These are phyloP conservation scores for Panagrolaimus sp. DNA, from an alignment of 1,140 invertebrate species.

Conservation along the genomic window DNA sequence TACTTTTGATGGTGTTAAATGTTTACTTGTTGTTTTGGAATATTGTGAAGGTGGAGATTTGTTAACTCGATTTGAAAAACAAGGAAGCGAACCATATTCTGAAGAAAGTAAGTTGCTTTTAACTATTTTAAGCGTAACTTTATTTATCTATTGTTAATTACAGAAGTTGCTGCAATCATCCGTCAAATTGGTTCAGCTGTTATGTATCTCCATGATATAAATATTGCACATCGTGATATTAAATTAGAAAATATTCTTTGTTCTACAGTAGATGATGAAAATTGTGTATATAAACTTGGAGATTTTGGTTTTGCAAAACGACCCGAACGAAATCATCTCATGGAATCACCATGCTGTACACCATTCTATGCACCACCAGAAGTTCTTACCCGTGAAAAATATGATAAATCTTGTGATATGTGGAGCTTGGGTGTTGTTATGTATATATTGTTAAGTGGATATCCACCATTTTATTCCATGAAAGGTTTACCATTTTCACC, in stretches of 20 bases:
- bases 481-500: constrained; percentile 90
- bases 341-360: constrained; percentile 94
- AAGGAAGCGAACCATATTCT: constrained; percentile 33
- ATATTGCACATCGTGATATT: constrained; percentile 91
- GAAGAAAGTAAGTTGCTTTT: constrained; percentile 30
- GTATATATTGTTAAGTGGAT: constrained; percentile 95
- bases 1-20: constrained; percentile 76
- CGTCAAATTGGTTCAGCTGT: constrained; percentile 88
- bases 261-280: constrained; percentile 62
- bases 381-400: constrained; percentile 90
- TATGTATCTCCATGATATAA: constrained; percentile 80
- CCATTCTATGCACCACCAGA: constrained; percentile 95
- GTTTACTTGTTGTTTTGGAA: constrained; percentile 91
- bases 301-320: constrained; percentile 99
- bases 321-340: constrained; percentile 67
- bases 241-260: constrained; percentile 81
- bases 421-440: constrained; percentile 95
- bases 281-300: constrained; percentile 81
- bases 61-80: constrained; percentile 64
- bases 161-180: constrained; percentile 84
- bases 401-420: constrained; percentile 95
- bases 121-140: neutral
- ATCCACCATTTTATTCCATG: constrained; percentile 94
- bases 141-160: constrained; percentile 36
- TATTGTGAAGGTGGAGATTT: constrained; percentile 94